Evolutionary conservation across 1,140 invertebrate genomes (phyloP).

Genomic region (Helicorthomorpha holstii): DNA sequence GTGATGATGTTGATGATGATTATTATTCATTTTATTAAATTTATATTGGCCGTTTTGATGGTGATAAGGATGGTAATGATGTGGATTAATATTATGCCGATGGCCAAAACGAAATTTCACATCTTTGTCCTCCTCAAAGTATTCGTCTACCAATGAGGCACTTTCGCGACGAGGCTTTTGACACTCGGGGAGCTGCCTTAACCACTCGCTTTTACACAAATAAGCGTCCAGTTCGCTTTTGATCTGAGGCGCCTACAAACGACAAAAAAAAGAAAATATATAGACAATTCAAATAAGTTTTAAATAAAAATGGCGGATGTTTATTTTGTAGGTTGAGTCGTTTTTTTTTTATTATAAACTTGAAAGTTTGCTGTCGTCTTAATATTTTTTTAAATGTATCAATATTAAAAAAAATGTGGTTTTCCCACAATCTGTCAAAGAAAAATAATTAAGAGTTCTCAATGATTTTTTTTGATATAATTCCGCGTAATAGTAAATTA

Average conservation of each 20-base stretch:
- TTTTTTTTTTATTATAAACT: too few relatives aligned
- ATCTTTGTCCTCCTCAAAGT: constrained; percentile 33
- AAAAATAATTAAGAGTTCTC: too few relatives aligned
- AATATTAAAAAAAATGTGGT: too few relatives aligned
- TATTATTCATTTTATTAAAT: neutral
- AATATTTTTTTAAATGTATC: too few relatives aligned
- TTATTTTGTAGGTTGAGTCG: too few relatives aligned
- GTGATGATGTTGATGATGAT: neutral
- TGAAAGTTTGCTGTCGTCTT: too few relatives aligned
- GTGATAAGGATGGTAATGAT: constrained; percentile 3
- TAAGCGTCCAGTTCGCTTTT: constrained; percentile 10
- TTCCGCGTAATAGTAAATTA: too few relatives aligned
- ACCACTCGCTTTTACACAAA: constrained; percentile 7
- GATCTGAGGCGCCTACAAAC: constrained; percentile 5
- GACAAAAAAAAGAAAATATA: neutral
- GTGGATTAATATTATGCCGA: neutral
- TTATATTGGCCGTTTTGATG: neutral
- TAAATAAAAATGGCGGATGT: too few relatives aligned
- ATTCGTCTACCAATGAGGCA: constrained; percentile 46
- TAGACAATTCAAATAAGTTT: too few relatives aligned
- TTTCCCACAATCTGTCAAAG: too few relatives aligned
- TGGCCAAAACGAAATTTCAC: neutral
- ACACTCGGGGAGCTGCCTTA: constrained; percentile 4
- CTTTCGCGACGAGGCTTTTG: constrained; percentile 37
- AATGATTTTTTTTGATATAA: too few relatives aligned